These are phyloP conservation scores for Brenthis ino DNA, from an alignment of 2,888 invertebrate species.

Conservation along the genomic window DNA sequence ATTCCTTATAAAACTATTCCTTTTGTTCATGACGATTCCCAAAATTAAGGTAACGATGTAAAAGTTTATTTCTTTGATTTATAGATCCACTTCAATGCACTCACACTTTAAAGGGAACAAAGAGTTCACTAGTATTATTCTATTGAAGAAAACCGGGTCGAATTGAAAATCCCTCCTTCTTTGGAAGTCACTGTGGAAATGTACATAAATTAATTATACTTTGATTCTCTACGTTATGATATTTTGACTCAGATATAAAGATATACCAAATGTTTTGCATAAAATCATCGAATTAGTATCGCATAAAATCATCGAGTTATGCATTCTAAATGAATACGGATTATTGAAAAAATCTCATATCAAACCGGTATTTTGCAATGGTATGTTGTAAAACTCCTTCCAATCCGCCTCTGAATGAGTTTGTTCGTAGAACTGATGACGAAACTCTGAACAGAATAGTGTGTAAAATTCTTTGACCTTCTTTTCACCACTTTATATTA, in stretches of 20 bases:
- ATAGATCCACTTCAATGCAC: no score
- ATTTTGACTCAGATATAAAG: no score
- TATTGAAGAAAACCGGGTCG: no score
- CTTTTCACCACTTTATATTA: constrained; percentile 27
- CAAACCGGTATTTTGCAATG: constrained; percentile 35
- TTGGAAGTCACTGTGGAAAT: no score
- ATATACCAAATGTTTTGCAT: not conserved
- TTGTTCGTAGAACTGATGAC: constrained; percentile 54
- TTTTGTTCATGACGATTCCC: no score
- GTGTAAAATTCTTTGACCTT: constrained; percentile 41
- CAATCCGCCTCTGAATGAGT: constrained; percentile 63
- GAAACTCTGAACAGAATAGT: constrained; percentile 33
- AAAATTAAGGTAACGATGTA: no score
- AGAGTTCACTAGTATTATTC: no score
- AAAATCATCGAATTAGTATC: not conserved
- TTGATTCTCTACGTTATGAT: no score
- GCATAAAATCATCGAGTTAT: not conserved
- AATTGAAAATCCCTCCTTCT: no score
- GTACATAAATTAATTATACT: no score
- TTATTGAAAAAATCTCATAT: constrained; percentile 26
- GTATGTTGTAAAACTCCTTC: constrained; percentile 41
- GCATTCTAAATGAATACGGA: constrained; percentile 28
- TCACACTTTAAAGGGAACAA: no score
- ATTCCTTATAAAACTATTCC: not conserved
- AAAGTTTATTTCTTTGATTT: no score